These are phyloP conservation scores for Ibycter americanus DNA, from an alignment of 2,797 vertebrate genomes.

Conservation along the genomic window DNA sequence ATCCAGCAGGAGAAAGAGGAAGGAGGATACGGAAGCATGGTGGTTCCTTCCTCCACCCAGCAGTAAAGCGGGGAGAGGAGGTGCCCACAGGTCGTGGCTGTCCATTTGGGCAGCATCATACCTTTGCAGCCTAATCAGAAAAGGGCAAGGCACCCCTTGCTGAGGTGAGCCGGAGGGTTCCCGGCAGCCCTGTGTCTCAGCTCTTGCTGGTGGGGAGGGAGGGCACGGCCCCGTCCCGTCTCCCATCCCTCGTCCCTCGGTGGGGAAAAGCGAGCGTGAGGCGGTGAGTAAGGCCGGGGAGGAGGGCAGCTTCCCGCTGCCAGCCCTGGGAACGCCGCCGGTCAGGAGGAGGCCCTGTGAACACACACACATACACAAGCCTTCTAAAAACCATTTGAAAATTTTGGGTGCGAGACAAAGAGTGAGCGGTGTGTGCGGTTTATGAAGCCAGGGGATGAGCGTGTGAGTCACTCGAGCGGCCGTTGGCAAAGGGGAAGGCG, in stretches of 20 bases:
- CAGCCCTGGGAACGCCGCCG: background rate
- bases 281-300: background rate
- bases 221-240: background rate
- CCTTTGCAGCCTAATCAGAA: background rate
- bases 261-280: background rate
- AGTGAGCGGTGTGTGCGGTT: background rate
- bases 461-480: background rate
- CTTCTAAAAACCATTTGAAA: background rate
- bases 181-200: rapidly evolving
- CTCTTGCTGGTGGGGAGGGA: background rate
- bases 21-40: background rate
- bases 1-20: background rate
- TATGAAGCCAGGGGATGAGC: background rate
- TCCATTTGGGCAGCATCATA: background rate
- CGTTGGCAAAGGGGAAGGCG: background rate
- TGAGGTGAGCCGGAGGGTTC: background rate
- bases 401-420: background rate
- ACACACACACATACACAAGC: too few relatives aligned
- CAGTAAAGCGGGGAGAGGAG: background rate
- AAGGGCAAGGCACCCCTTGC: background rate
- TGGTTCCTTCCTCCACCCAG: background rate
- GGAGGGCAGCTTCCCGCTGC: background rate
- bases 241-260: too few relatives aligned
- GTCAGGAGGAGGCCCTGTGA: background rate
- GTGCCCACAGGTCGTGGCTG: rapidly evolving